Evolutionary conservation across 2,888 invertebrate species (phyloP).

Genomic region (Synergus laeviventris): DNA sequence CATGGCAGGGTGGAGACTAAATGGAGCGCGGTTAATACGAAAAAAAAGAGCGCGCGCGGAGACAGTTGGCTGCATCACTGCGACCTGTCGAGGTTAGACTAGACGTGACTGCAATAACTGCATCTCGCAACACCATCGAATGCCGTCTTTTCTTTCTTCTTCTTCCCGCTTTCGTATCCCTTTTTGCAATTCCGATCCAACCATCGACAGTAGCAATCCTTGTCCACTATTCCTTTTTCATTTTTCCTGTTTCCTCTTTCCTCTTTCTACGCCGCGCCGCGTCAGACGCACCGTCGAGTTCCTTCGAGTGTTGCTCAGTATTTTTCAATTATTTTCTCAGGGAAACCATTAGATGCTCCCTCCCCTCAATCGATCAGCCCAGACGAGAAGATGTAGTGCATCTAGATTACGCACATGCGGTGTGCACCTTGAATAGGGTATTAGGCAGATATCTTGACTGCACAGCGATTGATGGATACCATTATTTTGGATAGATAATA

Average conservation of each 20-base stretch:
- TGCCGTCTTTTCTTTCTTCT: constrained; percentile 41
- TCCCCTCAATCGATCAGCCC: constrained; percentile 14
- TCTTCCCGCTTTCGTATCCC: constrained; percentile 39
- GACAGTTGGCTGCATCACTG: constrained; percentile 54
- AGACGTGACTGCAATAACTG: constrained; percentile 68
- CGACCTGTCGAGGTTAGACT: constrained; percentile 54
- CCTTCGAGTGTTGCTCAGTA: constrained; percentile 44
- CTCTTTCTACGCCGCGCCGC: constrained; percentile 42
- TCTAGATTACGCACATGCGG: neutral
- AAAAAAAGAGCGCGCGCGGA: constrained; percentile 53
- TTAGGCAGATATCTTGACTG: neutral
- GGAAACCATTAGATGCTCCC: constrained; percentile 48
- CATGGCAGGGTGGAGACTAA: constrained; percentile 50
- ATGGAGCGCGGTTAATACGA: constrained; percentile 63
- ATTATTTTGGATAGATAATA: neutral
- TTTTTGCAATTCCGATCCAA: constrained; percentile 35
- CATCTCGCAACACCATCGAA: constrained; percentile 50
- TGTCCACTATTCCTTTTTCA: neutral
- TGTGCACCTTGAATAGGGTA: neutral
- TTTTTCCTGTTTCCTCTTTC: neutral
- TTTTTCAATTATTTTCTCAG: constrained; percentile 53
- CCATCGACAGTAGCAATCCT: constrained; percentile 17
- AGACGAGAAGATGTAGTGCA: neutral
- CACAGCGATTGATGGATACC: neutral
- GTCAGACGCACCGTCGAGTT: constrained; percentile 39